Evolutionary conservation across 2,797 vertebrate genomes (phyloP).

Genomic region (Pangasius macronema): DNA sequence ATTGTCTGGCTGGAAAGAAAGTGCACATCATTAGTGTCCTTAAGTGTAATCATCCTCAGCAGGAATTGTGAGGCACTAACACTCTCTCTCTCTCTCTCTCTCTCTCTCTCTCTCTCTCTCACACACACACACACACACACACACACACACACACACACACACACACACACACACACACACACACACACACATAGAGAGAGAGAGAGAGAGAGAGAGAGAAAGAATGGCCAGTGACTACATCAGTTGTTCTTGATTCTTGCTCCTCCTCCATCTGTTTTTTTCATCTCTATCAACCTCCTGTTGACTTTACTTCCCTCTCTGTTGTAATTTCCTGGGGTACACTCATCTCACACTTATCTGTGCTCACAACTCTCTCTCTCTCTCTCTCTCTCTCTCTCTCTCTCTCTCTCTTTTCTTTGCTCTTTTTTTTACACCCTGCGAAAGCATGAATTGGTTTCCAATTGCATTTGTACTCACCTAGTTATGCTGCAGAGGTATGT

Average conservation of each 20-base stretch:
- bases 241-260: background rate
- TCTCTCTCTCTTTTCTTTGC: background rate
- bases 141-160: background rate
- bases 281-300: slow-evolving; percentile 4
- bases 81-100: slow-evolving; percentile 21
- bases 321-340: slow-evolving; percentile 25
- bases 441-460: slow-evolving; percentile 44
- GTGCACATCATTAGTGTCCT: slow-evolving; percentile 78
- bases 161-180: background rate
- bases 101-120: background rate
- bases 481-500: slow-evolving; percentile 34
- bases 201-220: background rate
- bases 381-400: slow-evolving; percentile 8
- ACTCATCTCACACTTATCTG: slow-evolving; percentile 3
- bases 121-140: background rate
- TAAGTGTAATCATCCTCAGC: slow-evolving; percentile 80
- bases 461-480: slow-evolving; percentile 14
- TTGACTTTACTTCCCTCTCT: slow-evolving; percentile 10
- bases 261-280: background rate
- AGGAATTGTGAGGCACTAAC: slow-evolving; percentile 66
- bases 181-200: background rate
- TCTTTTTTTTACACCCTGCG: slow-evolving; percentile 38
- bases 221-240: background rate
- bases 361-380: slow-evolving; percentile 1
- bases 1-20: slow-evolving; percentile 77